A percentile compares a stretch with the other conserved stretches of the same genome.
These are phyloP conservation scores for Atherinomorus stipes DNA, from an alignment of 2,113 vertebrate species.

Conservation along the genomic window DNA sequence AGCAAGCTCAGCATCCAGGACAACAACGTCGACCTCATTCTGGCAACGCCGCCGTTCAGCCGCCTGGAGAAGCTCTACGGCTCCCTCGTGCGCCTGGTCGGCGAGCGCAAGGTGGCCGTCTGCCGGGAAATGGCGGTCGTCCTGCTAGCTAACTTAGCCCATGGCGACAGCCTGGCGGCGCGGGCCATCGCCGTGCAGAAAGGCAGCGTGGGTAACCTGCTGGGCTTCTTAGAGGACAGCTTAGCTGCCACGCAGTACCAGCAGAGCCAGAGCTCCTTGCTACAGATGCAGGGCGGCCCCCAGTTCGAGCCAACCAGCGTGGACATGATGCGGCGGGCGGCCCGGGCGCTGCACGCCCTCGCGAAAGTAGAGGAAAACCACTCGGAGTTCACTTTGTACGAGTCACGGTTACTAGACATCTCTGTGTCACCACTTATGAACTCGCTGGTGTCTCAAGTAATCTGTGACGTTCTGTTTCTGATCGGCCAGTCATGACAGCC, in stretches of 20 bases:
- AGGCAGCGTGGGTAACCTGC: conserved; percentile 95
- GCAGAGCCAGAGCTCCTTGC: conserved; percentile 92
- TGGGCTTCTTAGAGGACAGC: conserved; percentile 98
- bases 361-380: conserved; percentile 99
- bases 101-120: conserved; percentile 97
- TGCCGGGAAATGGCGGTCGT: conserved; percentile 99
- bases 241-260: conserved; percentile 97
- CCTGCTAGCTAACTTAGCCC: conserved; percentile 96
- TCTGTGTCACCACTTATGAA: conserved; percentile 98
- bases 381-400: conserved; percentile 98
- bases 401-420: conserved; percentile 98
- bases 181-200: conserved; percentile 96
- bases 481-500: conserved; percentile 99
- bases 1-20: conserved; percentile 99
- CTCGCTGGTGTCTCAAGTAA: conserved; percentile 97
- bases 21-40: conserved; percentile 99
- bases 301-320: conserved; percentile 97
- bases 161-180: conserved; percentile 94
- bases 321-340: conserved; percentile 99
- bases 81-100: conserved; percentile 95
- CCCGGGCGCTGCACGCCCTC: conserved; percentile 95
- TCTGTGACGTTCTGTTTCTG: conserved; percentile 99
- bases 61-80: conserved; percentile 97
- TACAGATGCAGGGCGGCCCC: conserved; percentile 92
- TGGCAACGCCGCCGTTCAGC: conserved; percentile 96